Conservation (phyloP, 2,113 vertebrate species). For the Bubo bubo region DNA sequence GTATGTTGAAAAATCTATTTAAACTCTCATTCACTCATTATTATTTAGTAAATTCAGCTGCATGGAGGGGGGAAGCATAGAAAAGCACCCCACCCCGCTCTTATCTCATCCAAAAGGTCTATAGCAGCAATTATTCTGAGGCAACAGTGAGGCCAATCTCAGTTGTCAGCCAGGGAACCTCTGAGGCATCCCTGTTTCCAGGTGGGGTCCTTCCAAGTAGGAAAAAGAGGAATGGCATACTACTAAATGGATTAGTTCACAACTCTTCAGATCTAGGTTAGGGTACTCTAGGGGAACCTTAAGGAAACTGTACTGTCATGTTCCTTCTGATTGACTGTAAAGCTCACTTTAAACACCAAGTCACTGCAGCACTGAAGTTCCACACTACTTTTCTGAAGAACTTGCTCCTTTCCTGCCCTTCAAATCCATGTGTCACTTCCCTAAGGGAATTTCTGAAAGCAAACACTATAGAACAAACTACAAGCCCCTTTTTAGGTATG, state of each 20-base stretch:
- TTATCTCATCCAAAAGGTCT: background rate
- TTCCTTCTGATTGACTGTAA: background rate
- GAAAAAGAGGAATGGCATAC: background rate
- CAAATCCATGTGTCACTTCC: background rate
- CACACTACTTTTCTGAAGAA: background rate
- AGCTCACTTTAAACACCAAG: background rate
- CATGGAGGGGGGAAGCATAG: background rate
- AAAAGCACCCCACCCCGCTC: background rate
- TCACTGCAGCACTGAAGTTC: background rate
- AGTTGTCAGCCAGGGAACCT: background rate
- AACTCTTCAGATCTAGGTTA: background rate
- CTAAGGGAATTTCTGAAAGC: background rate
- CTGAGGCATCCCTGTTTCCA: background rate
- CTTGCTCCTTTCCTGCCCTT: background rate
- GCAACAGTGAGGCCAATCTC: background rate
- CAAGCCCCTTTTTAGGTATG: background rate
- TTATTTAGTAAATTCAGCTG: background rate
- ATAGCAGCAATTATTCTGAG: background rate
- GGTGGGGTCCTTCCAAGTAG: background rate
- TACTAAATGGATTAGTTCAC: background rate
- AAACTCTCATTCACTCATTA: background rate
- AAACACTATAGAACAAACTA: background rate
- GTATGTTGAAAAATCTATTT: background rate
- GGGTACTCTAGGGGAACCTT: background rate
- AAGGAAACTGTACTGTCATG: background rate